Base-by-base conservation (phyloP, 2,797 vertebrate species). In the Peromyscus nudipes region DNA sequence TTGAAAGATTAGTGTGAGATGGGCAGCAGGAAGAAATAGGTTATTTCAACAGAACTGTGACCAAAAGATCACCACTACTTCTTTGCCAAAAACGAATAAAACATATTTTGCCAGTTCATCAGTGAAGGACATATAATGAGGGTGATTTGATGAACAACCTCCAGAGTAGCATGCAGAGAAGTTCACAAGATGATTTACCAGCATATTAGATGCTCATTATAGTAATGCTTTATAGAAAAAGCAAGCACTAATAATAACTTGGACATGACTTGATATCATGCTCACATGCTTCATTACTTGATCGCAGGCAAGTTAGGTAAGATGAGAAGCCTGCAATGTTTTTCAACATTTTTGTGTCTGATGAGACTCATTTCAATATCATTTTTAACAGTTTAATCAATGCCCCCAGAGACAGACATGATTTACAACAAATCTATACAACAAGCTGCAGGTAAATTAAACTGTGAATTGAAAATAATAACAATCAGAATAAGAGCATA, bases 1-100 rank as follows among this genome's bases (percentile, higher is more conserved):
- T 73, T 91, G 31, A 76, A 94, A 92, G n/a, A 2, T 21, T 64
- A 34, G 89, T 95, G 23, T 73, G 82, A 87, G 25, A 87, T 67
- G 25, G 67, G 43, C 37, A 7, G 9, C 2, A 82, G 6, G 16
- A 67, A 43, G 3, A 71, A 46, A 5, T 49, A n/a, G n/a, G 75
- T 60, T 89, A 79, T 92, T 84, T 89, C 37, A 88, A 79, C 43
- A 46, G 65, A 52, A 13, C 34, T 84, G 0, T 60, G 14, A 46
- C 65, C 29, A 69, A 86, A 84, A 71, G 19, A n/a, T 11, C 27
- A 71, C 19, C 55, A 52, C 49, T 49, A 29, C 21, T 84, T 69
- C 65, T 85, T 21, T 91, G 52, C 17, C 8, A 57, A 64, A 91
- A n/a, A 79, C 79, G 17, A 64, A 86, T 37, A 94, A 71, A 76